phyloP scores from a whole-genome alignment of 2,113 vertebrate genomes.

The mouse (Mus musculus) region GRCm39 chr4:58150501-58151000 shows the following conservation, averaged over 20 bases:
- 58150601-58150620: conserved; percentile 39
- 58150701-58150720: neutral
- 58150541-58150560: conserved; percentile 34
- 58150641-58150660: neutral
- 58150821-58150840: conserved; percentile 27
- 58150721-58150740: neutral
- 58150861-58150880: neutral
- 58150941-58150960: conserved; percentile 3
- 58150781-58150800: neutral
- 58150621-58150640: conserved; percentile 1
- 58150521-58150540: conserved; percentile 9
- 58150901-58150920: conserved; percentile 39
- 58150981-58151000: neutral
- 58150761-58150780: neutral
- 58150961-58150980: conserved; percentile 14
- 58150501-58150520: neutral
- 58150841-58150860: conserved; percentile 16
- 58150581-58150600: neutral
- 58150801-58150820: neutral
- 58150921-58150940: conserved; percentile 2
- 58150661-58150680: neutral
- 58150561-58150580: neutral
- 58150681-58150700: neutral
- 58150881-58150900: conserved; percentile 6
- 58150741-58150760: neutral